phyloP scores from a whole-genome alignment of 2,797 vertebrate genomes.

The Orestias chungarensis region DNA sequence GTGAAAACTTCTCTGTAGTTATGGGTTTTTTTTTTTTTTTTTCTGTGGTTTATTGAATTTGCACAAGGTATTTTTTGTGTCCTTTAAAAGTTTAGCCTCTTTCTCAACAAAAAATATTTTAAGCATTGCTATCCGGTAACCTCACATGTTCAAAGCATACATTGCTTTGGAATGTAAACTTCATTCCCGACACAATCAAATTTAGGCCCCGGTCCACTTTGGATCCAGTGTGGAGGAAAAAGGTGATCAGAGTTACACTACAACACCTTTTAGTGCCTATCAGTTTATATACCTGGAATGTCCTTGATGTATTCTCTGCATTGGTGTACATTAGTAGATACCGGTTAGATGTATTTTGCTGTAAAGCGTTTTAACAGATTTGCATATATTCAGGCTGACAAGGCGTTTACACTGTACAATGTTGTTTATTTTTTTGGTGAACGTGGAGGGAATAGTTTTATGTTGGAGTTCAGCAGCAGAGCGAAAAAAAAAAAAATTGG shows the following conservation, averaged over 20 bases:
- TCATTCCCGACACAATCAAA: slow-evolving; percentile 20
- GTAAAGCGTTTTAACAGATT: slow-evolving; percentile 49
- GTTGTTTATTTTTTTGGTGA: slow-evolving; percentile 62
- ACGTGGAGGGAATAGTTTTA: slow-evolving; percentile 56
- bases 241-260: slow-evolving; percentile 71
- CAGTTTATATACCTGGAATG: slow-evolving; percentile 78
- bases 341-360: slow-evolving; percentile 57
- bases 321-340: slow-evolving; percentile 77
- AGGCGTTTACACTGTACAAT: slow-evolving; percentile 58
- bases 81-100: slow-evolving; percentile 10
- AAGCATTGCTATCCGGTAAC: slow-evolving; percentile 50
- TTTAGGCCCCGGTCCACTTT: slow-evolving; percentile 56
- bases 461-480: slow-evolving; percentile 7
- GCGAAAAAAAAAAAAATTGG: background rate
- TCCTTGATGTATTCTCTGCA: slow-evolving; percentile 73
- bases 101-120: slow-evolving; percentile 27
- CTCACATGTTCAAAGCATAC: slow-evolving; percentile 37
- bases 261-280: slow-evolving; percentile 84
- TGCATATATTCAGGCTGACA: slow-evolving; percentile 3
- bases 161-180: slow-evolving; percentile 38
- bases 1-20: slow-evolving; percentile 48
- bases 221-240: slow-evolving; percentile 60
- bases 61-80: slow-evolving; percentile 39
- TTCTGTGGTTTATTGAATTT: slow-evolving; percentile 39
- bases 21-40: slow-evolving; percentile 44